Conservation (phyloP, 37 sponge, comb jelly and placozoan species). For the Hexactinellida sp. region DNA sequence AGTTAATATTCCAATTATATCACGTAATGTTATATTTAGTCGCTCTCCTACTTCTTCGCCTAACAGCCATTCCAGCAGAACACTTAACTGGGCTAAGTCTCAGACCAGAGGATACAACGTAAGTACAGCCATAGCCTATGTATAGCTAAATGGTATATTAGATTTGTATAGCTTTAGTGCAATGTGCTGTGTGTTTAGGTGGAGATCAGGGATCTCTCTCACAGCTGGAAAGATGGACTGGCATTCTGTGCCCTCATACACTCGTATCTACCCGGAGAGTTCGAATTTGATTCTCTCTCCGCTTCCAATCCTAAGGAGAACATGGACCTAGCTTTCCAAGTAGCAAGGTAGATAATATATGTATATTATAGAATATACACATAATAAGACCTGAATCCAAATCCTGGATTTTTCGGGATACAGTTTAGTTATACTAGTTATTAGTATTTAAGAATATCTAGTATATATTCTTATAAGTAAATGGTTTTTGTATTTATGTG, state of each 20-base stretch:
- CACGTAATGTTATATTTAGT: too few species aligned
- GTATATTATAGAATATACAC: too few species aligned
- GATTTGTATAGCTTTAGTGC: too few species aligned
- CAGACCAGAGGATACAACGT: neutral
- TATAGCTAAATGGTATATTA: neutral
- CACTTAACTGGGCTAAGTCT: neutral
- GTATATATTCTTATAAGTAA: too few species aligned
- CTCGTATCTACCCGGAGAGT: slow-evolving; percentile 51
- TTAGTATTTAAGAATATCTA: too few species aligned
- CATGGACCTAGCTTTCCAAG: slow-evolving; percentile 56
- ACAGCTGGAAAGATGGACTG: slow-evolving; percentile 62
- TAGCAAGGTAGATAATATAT: slow-evolving; percentile 41
- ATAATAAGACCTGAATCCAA: too few species aligned
- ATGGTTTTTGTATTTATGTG: too few species aligned
- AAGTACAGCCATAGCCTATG: too few species aligned
- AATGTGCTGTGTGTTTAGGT: too few species aligned
- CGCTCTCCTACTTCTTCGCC: neutral
- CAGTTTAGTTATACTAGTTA: too few species aligned
- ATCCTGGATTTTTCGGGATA: too few species aligned
- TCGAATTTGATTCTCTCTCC: slow-evolving; percentile 60
- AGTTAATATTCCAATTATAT: too few species aligned
- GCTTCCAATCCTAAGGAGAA: slow-evolving; percentile 44
- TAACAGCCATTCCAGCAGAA: slow-evolving; percentile 13
- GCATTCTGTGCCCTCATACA: slow-evolving; percentile 74
- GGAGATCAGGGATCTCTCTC: slow-evolving; percentile 56